Base-by-base conservation (phyloP, 2,888 invertebrate species). In the Cheiracanthium punctorium region DNA sequence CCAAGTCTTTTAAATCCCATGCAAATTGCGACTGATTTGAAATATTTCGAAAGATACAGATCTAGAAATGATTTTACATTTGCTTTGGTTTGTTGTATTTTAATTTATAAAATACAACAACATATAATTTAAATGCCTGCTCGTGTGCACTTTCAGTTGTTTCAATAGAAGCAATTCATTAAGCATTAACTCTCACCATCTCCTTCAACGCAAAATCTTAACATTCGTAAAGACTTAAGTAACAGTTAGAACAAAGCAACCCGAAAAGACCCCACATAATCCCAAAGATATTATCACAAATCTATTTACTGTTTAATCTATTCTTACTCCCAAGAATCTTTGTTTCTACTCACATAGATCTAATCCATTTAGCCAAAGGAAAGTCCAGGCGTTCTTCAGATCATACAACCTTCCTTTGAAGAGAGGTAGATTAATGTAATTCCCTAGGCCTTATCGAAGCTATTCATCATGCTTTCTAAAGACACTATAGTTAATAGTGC, bases 301-400 rank as follows among this genome's bases (percentile, higher is more conserved):
- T 37, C 80, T 67, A 81, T 74, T 81, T 67, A 81, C 69, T 28
- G n/a, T 67, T 67, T 69, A 74, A 81, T 81, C 81, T 74, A 74
- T 48, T 69, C 67, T 74, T 37, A 69, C 69, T 37, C 69, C 30
- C 2, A 10, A 28, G 32, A 37, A 64, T 48, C 74, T 82, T 75
- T 82, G 69, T 82, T 71, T 82, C 75, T 82, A 67, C 33, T 43
- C 58, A 70, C 52, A n/a, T n/a, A 20, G 30, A 43, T 32, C 33
- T 81, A 74, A 81, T 81, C 74, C 81, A 81, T 80, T 80, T 72
- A 73, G 48, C 67, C 64, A 20, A 52, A 48, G 58, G 58, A 70
- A 79, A 76, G 76, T 67, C 76, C 32, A 43, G 29, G 30, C 41
- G 43, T 30, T 24, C 74, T 43, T 30, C 32, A 48, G 75, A 58